Base-by-base conservation (phyloP, 2,113 vertebrate genomes). In the Stomatorhinus ivindoensis region DNA sequence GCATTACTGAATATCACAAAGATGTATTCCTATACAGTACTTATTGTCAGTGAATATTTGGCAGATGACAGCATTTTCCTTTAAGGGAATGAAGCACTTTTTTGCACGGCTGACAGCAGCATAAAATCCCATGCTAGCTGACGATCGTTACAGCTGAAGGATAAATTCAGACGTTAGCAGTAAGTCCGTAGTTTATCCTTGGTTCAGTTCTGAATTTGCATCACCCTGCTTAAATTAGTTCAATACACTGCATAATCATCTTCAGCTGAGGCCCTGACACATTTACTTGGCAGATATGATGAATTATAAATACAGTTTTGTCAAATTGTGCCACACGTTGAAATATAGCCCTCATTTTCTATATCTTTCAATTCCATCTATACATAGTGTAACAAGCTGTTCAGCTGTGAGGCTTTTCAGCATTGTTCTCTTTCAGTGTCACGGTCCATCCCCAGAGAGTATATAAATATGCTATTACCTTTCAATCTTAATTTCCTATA, bases 251-350 rank as follows among this genome's bases (percentile, higher is more conserved):
- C 73, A 83, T 80, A 69, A 50, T 80, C 48, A 80, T 65, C 48
- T 39, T 86, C 55, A 65, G 53, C 87, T 44, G 87, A 87, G 87
- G 55, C 48, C 35, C 73, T 82, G 88, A 89, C 88, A 89, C 69
- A 89, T 55, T 89, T 55, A 83, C 48, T 55, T 83, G 27, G 69
- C 27, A 80, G 76, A 55, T 55, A 55, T 83, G 19, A 83, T 89
- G 73, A 83, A 83, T 89, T 58, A 89, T 89, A 83, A 83, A 55
- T 80, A 89, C 73, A 83, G 48, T 53, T 89, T 83, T 89, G 76
- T 83, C 31, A 87, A 87, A 89, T 89, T 82, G 48, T 83, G 42
- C 76, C 31, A 19, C 50, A 58, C 11, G 31, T 27, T 83, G 76
- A 83, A 89, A 89, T 80, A 55, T 31, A 24, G 53, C 39, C 35